These are phyloP conservation scores for Gobiocypris rarus DNA, from an alignment of 2,113 vertebrate species.

Conservation along the genomic window DNA sequence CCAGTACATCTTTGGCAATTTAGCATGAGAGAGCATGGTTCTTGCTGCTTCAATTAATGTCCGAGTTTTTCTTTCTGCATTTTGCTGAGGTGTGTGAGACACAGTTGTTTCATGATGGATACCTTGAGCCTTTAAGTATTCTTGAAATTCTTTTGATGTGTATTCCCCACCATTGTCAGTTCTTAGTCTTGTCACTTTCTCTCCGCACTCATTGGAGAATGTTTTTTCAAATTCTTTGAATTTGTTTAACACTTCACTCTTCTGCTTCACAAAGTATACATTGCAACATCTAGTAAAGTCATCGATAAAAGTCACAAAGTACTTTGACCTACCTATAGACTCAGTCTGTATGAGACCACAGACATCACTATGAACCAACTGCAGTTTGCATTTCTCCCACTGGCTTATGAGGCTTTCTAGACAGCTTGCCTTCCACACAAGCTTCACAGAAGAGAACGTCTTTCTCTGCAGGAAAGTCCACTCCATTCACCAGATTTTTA, in stretches of 20 bases:
- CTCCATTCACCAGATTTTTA: background rate
- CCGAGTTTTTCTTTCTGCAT: conserved; percentile 28
- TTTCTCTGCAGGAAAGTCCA: conserved; percentile 17
- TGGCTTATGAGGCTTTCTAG: conserved; percentile 29
- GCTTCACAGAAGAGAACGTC: conserved; percentile 45
- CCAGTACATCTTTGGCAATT: background rate
- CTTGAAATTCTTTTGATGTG: conserved; percentile 43
- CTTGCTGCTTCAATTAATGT: conserved; percentile 8
- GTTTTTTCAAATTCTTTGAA: conserved; percentile 34
- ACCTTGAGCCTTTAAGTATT: conserved; percentile 43
- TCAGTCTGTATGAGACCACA: too few relatives aligned
- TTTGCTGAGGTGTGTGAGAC: conserved; percentile 28
- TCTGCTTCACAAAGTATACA: too few relatives aligned
- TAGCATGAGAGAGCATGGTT: conserved; percentile 30
- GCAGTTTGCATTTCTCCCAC: conserved; percentile 21
- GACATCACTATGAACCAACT: too few relatives aligned
- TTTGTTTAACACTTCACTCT: too few relatives aligned
- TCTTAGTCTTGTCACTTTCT: conserved; percentile 31
- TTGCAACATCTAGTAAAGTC: too few relatives aligned
- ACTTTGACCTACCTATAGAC: too few relatives aligned
- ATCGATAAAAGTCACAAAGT: too few relatives aligned
- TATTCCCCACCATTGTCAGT: conserved; percentile 46
- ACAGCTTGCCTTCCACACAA: conserved; percentile 34
- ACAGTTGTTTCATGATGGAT: conserved; percentile 38
- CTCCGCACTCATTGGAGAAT: conserved; percentile 12